phyloP scores from a whole-genome alignment of 2,888 invertebrate species.

The Coremacera marginata region DNA sequence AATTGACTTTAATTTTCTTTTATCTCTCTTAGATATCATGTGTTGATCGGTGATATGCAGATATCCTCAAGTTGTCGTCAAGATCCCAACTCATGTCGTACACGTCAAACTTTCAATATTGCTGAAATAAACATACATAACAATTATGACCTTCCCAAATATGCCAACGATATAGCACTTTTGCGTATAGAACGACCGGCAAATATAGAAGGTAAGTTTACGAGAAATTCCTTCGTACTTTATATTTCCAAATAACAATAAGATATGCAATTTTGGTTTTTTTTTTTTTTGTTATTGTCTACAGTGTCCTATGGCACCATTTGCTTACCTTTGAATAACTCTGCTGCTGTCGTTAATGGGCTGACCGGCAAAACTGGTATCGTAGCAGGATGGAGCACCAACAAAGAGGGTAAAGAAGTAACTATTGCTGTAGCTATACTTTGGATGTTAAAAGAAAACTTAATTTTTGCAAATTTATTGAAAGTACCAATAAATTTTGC shows the following conservation, averaged over 20 bases:
- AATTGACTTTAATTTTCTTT: too few relatives aligned
- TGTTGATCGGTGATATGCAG: conserved; percentile 76
- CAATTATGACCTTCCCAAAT: conserved; percentile 69
- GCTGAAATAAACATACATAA: conserved; percentile 71
- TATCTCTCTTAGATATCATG: conserved; percentile 69
- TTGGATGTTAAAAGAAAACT: too few relatives aligned
- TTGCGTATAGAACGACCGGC: conserved; percentile 55
- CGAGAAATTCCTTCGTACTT: background rate
- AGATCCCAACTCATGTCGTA: conserved; percentile 64
- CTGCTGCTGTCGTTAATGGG: conserved; percentile 56
- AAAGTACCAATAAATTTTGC: too few relatives aligned
- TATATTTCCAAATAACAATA: background rate
- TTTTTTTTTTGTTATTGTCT: too few relatives aligned
- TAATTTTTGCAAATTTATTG: too few relatives aligned
- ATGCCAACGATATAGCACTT: conserved; percentile 74
- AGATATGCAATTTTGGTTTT: background rate
- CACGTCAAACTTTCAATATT: conserved; percentile 72
- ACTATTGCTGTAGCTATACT: background rate
- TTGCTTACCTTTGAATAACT: conserved; percentile 70
- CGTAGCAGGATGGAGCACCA: conserved; percentile 83
- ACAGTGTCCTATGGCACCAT: conserved; percentile 68
- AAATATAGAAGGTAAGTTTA: conserved; percentile 54
- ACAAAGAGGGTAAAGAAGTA: conserved; percentile 71
- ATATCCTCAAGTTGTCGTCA: conserved; percentile 70
- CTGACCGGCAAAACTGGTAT: conserved; percentile 71